A percentile compares a stretch with the other conserved stretches of the same genome.
Evolutionary conservation across 2,113 vertebrate genomes (phyloP).

Genomic region (Otolemur garnettii): DNA sequence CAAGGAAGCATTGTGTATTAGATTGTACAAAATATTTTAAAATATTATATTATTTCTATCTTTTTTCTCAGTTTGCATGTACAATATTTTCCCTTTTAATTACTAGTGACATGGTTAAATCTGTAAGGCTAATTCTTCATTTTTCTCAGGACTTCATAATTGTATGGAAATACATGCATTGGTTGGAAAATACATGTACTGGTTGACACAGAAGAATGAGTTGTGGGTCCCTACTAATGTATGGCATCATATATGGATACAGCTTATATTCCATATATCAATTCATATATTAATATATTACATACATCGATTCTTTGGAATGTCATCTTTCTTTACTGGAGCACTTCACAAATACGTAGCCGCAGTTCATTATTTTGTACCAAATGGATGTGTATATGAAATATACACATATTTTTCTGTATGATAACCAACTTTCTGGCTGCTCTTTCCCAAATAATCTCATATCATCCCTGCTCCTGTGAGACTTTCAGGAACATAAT

Average conservation of each 20-base stretch:
- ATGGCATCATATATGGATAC: background rate
- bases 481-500: conserved; percentile 14
- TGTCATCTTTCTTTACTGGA: background rate
- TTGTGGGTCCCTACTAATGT: background rate
- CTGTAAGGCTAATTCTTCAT: background rate
- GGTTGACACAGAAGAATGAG: background rate
- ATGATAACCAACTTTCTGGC: background rate
- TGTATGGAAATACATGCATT: background rate
- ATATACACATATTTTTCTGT: background rate
- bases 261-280: background rate
- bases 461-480: background rate
- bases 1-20: background rate
- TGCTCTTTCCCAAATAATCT: background rate
- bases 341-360: background rate
- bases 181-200: background rate
- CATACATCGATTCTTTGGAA: background rate
- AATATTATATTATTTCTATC: background rate
- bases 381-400: background rate
- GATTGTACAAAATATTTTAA: background rate
- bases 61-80: background rate
- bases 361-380: background rate
- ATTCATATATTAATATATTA: background rate
- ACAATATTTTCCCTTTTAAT: background rate
- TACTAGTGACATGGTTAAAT: background rate
- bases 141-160: background rate